A percentile compares a stretch with the other conserved stretches of the same genome.
phyloP scores from a whole-genome alignment of 2,888 invertebrate genomes.

The Drosophila mulleri region DNA sequence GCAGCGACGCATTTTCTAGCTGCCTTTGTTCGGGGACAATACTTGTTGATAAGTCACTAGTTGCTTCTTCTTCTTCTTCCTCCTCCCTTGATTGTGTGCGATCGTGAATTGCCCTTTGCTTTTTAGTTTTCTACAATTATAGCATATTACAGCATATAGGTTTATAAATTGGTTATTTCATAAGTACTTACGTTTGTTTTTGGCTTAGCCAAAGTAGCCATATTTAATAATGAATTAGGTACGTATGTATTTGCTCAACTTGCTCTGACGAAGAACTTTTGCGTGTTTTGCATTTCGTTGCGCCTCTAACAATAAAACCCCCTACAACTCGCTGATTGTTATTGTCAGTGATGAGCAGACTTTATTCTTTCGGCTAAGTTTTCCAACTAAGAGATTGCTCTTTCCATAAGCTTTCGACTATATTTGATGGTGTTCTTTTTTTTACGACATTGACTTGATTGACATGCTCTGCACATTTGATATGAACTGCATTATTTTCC shows the following conservation, averaged over 20 bases:
- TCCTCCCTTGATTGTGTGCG: conserved; percentile 16
- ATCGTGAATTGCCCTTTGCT: conserved; percentile 22
- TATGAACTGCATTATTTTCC: too few species aligned
- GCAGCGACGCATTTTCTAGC: conserved; percentile 45
- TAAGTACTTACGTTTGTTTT: conserved; percentile 78
- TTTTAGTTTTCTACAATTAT: conserved; percentile 71
- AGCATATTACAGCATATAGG: not conserved
- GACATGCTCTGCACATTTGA: too few species aligned
- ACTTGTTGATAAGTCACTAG: conserved; percentile 71
- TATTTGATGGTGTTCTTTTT: rapidly evolving
- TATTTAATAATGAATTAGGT: conserved; percentile 44
- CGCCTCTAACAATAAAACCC: conserved; percentile 53
- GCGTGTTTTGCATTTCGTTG: conserved; percentile 36
- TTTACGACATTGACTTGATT: too few species aligned
- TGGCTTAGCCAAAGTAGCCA: conserved; percentile 84
- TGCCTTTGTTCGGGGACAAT: conserved; percentile 46
- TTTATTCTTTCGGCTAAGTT: not conserved
- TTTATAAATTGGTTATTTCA: too few species aligned
- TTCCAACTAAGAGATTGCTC: not conserved
- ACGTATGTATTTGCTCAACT: conserved; percentile 8
- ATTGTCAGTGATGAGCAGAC: conserved; percentile 29
- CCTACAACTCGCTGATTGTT: conserved; percentile 30
- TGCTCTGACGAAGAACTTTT: conserved; percentile 3
- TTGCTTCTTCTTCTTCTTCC: conserved; percentile 42
- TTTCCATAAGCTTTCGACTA: rapidly evolving